Evolutionary conservation across 2,888 invertebrate genomes (phyloP).

Genomic region (Hofmannophila pseudospretella): DNA sequence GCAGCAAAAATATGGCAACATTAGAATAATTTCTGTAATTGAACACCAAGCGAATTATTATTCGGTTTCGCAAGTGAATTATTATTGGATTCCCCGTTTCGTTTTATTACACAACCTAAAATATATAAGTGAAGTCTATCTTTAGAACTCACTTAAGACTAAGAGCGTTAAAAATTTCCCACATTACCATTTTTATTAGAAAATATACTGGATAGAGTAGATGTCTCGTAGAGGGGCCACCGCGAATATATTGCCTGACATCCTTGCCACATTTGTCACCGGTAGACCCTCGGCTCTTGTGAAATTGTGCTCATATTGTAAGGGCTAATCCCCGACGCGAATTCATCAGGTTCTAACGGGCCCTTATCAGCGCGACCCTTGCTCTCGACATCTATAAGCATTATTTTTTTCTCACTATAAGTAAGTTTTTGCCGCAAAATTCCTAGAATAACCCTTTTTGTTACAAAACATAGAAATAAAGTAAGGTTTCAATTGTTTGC

Average conservation of each 20-base stretch:
- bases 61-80: no score
- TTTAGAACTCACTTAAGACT: slow-evolving; percentile 1
- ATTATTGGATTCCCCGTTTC: no score
- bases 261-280: slow-evolving; percentile 61
- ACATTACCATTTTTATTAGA: slow-evolving; percentile 69
- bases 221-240: slow-evolving; percentile 27
- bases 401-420: slow-evolving; percentile 45
- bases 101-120: no score
- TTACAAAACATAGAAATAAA: neutral
- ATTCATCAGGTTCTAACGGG: slow-evolving; percentile 65
- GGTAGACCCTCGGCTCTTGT: slow-evolving; percentile 50
- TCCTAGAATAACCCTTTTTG: neutral
- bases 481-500: no score
- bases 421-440: slow-evolving; percentile 8
- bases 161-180: slow-evolving; percentile 36
- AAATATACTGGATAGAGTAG: slow-evolving; percentile 48
- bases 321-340: slow-evolving; percentile 66
- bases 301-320: slow-evolving; percentile 74
- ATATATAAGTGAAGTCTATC: no score
- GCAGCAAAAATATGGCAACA: no score
- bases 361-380: slow-evolving; percentile 54
- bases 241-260: slow-evolving; percentile 52
- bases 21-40: no score
- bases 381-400: slow-evolving; percentile 41
- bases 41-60: no score